Evolutionary conservation across 2,888 invertebrate species (phyloP), one percentile per base, ranked within the genome.

Genomic region (Acronicta alni): DNA sequence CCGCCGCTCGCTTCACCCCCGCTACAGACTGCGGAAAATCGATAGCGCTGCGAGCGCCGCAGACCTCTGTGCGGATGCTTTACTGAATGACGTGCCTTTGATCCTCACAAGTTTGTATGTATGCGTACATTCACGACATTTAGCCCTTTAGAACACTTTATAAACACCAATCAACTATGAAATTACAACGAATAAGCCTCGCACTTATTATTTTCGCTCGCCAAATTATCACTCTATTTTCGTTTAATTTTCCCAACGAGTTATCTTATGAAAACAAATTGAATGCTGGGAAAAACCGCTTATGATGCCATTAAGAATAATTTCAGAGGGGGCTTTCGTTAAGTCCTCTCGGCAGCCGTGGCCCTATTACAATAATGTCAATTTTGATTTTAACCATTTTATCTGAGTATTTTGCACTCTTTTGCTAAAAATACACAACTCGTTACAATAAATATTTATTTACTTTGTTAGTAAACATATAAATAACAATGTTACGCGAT

Each of bases 11-110:
- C 55, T 48, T 63, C 60, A 39, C 63, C 74, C 72, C 76, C 77
- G 66, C 71, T 79, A 72, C 75, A 81, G 81, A 85, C 89, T 88
- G 87, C 87, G 89, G 89, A 89, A 93, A 93, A 93, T 93, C 93
- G 92, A 93, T 93, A 93, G 45, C 85, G 85, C 80, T 86, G 81
- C 80, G 78, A 87, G 85, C 82, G 82, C 86, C 87, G 85, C 88
- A 89, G 86, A 88, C 79, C 82, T 80, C 79, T 70, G 82, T 81
- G 77, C 83, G 84, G 77, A 79, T 82, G 80, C 78, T 82, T 74
- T 68, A 70, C 75, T 45, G 75, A 75, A 77, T 77, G 82, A 85
- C 85, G 84, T 85, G 75, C 67, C 77, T 82, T 78, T 73, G 73
- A 82, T 82, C 77, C 77, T 80, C 81, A 81, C 80, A 74, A 74